Base-by-base conservation (phyloP, 1,140 invertebrate species). In the Linepithema humile region DNA sequence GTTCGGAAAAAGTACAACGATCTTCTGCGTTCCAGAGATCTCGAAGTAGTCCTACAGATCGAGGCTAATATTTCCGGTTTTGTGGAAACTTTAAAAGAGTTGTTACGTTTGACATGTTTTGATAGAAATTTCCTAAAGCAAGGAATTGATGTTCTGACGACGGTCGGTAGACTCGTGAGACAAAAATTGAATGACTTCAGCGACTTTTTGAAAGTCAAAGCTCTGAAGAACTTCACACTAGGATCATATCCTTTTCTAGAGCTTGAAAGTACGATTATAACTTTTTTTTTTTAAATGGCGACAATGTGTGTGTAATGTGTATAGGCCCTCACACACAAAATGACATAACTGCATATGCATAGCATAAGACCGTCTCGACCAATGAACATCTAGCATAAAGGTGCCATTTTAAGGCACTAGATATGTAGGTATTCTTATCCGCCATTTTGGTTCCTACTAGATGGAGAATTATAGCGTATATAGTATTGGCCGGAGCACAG, bases 181-280 rank as follows among this genome's bases (percentile, higher is more conserved):
- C 92, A 95, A 50, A 94, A 95, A 55, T 82, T 96, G 1, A 92
- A 92, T 10, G 95, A 96, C 86, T 96, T 96, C 82, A 94, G 93
- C 6, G 96, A 97, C 78, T 97, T 97, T 89, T 93, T 98, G 0
- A 96, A 96, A 89, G 97, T 97, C 0, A 98, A 97, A 89, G 96
- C 97, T 0, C 91, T 97, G 15, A 95, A 96, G 60, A 97, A 98
- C 90, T 96, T 97, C 83, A 96, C 96, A 0, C 96, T 98, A 88
- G 96, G 96, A 95, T 97, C 97, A 95, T 97, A 97, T 96, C 96
- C 84, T 86, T 88, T 89, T 20, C 17, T 67, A 83, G 86, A 82
- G 50, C 10, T 75, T 32, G 7, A 26, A 77, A 43, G 15, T 15
- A n/a, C 2, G 4, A 62, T 84, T 80, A 43, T 82, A 12, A 32